Base-by-base conservation (phyloP, 2,797 vertebrate genomes). In the Neopelma chrysocephalum region DNA sequence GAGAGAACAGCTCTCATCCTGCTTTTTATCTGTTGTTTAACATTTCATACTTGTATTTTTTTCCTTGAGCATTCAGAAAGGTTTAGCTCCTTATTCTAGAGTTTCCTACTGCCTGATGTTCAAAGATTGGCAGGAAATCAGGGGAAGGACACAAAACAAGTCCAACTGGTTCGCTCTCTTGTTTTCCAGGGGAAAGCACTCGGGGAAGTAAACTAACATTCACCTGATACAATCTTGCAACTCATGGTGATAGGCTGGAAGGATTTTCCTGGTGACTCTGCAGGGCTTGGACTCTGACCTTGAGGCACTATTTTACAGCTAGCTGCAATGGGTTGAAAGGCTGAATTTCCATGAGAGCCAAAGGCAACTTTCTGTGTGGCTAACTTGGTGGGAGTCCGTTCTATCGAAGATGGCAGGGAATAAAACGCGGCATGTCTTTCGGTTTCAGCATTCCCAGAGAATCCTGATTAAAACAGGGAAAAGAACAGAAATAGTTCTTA, bases 221-320 rank as follows among this genome's bases (percentile, higher is more conserved):
- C 98, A 99, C 99, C 99, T 98, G 99, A 99, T 95, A 99, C 99
- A 78, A 99, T 99, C 98, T 99, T 99, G 98, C 99, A 99, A 98
- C 99, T 99, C 99, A 99, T 99, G 71, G 99, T 99, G 97, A 99
- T 99, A 54, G 99, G 99, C 94, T 99, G 99, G 97, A 99, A 99
- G 22, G 99, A 99, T 90, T 99, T 99, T 95, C 99, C 99, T 8
- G 99, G 99, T 71, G 99, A 99, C 95, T 99, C 99, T 4, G 98
- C 97, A 18, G 99, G 99, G 96, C 98, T 99, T n/a, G 99, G 98
- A 64, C 98, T 97, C 97, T 99, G 99, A 89, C 98, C 98, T 94
- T 99, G 99, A 21, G 99, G 98, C 81, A 99, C 98, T 94, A 99
- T 99, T 98, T 99, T 99, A 97, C 99, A 99, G 98, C 99, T 99